These are phyloP conservation scores for Penaeus chinensis DNA, from an alignment of 1,140 invertebrate genomes.

Conservation along the genomic window DNA sequence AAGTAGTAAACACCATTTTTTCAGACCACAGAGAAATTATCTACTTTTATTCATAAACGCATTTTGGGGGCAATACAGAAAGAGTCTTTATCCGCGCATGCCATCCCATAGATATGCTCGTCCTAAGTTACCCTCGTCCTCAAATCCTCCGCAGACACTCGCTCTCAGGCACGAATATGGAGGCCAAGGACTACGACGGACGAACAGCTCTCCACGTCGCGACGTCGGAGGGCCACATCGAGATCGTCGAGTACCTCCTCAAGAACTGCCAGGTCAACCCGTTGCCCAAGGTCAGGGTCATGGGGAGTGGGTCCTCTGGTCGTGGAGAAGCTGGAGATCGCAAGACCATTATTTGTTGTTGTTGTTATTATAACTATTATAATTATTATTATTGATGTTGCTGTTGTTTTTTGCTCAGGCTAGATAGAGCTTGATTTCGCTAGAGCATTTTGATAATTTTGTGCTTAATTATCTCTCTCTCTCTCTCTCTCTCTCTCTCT, in stretches of 20 bases:
- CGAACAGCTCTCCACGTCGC: slow-evolving; percentile 71
- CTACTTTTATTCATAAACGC: background rate
- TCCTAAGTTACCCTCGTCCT: background rate
- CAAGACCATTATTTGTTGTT: background rate
- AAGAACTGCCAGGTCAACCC: slow-evolving; percentile 37
- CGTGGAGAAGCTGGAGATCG: no score
- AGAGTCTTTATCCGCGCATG: no score
- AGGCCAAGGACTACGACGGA: slow-evolving; percentile 70
- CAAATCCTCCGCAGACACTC: slow-evolving; percentile 67
- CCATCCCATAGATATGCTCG: background rate
- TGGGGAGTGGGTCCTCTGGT: background rate
- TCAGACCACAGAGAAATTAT: no score
- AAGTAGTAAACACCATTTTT: no score
- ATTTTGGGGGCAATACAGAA: background rate
- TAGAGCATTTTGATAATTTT: no score
- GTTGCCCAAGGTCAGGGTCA: slow-evolving; percentile 41
- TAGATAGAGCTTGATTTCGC: no score
- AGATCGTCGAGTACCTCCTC: slow-evolving; percentile 68
- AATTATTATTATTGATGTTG: no score
- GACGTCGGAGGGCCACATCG: slow-evolving; percentile 69
- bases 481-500: no score
- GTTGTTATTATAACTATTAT: background rate
- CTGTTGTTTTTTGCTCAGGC: no score
- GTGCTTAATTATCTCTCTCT: no score
- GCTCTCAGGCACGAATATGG: slow-evolving; percentile 70